Percentiles rank a stretch among this genome's conserved stretches.
phyloP scores from a whole-genome alignment of 2,797 vertebrate genomes.

The Sciurus vulgaris region DNA sequence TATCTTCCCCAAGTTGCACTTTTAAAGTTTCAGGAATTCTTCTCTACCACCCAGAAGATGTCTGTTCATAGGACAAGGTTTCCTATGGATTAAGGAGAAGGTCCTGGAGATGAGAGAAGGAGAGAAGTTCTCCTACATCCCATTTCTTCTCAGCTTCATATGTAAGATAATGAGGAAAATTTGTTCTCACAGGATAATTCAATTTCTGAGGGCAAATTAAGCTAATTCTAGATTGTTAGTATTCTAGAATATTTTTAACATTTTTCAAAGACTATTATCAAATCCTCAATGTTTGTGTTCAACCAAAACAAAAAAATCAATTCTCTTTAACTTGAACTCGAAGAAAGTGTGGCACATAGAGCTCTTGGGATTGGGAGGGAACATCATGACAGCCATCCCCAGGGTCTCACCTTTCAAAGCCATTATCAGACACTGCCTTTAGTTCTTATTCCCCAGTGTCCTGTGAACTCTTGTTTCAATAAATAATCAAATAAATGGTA shows the following conservation, averaged over 20 bases:
- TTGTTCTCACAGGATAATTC: not conserved
- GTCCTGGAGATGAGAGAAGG: not conserved
- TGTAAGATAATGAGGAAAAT: not conserved
- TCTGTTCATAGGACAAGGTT: not conserved
- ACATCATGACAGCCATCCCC: not conserved
- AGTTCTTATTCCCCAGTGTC: not conserved
- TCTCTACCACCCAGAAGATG: not conserved
- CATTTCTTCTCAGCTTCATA: not conserved
- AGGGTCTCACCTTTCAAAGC: not conserved
- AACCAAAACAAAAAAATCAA: not conserved
- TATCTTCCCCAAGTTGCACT: not conserved
- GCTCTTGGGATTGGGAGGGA: not conserved
- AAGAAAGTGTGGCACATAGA: not conserved
- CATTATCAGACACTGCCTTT: not conserved
- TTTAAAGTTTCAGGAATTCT: constrained; percentile 8
- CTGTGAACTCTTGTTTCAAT: constrained; percentile 1
- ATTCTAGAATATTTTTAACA: constrained; percentile 1
- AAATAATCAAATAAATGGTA: not conserved
- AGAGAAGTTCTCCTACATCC: not conserved
- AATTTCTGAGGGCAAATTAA: not conserved
- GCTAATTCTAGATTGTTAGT: constrained; percentile 36
- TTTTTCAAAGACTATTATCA: constrained; percentile 47
- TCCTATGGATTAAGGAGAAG: constrained; percentile 19
- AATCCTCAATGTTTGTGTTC: not conserved
- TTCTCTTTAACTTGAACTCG: constrained; percentile 34